These are phyloP conservation scores for Halesus radiatus DNA, from an alignment of 1,140 invertebrate species.

Conservation along the genomic window DNA sequence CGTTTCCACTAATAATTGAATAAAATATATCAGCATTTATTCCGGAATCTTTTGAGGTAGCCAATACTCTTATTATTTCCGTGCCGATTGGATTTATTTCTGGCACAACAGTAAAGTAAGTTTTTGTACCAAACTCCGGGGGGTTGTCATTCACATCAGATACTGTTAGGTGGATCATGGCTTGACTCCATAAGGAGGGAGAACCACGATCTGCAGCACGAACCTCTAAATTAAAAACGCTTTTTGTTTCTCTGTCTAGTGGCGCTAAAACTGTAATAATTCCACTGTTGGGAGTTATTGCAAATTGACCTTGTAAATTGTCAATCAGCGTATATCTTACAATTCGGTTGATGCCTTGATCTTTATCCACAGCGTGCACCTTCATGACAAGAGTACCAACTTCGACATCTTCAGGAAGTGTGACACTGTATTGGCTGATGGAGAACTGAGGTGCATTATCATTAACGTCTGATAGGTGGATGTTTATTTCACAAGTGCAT, in stretches of 20 bases:
- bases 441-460: conserved; percentile 86
- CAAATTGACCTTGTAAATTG: conserved; percentile 72
- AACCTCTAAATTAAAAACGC: conserved; percentile 84
- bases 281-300: conserved; percentile 80
- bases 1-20: conserved; percentile 86
- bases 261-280: conserved; percentile 83
- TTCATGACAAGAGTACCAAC: conserved; percentile 82
- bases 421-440: conserved; percentile 80
- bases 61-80: conserved; percentile 82
- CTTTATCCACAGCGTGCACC: conserved; percentile 84
- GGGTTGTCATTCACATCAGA: conserved; percentile 87
- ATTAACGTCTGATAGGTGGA: conserved; percentile 83
- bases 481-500: conserved; percentile 82
- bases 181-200: conserved; percentile 64
- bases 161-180: conserved; percentile 52
- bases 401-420: conserved; percentile 84
- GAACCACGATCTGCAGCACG: conserved; percentile 83
- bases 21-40: conserved; percentile 91
- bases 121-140: conserved; percentile 82
- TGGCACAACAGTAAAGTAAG: conserved; percentile 78
- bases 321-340: conserved; percentile 83
- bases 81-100: conserved; percentile 79
- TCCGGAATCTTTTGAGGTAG: conserved; percentile 90
- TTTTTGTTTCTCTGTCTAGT: conserved; percentile 85
- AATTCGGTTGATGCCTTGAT: conserved; percentile 86